phyloP scores from a whole-genome alignment of 2,888 invertebrate genomes.

The Dryadula phaetusa region DNA sequence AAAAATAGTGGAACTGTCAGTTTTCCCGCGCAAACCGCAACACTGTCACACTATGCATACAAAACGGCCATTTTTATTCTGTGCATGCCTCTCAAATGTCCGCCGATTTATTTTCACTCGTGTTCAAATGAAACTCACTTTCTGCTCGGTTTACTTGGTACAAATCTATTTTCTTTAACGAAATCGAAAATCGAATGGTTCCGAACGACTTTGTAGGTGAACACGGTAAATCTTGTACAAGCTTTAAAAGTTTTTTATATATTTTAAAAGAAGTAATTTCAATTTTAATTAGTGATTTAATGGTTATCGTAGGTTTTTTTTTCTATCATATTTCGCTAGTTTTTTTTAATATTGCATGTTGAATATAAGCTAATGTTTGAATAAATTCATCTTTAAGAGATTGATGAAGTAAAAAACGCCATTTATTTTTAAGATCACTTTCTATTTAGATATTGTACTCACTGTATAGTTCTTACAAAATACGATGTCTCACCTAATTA shows the following conservation, averaged over 20 bases:
- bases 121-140: constrained; percentile 71
- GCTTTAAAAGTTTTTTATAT: not conserved
- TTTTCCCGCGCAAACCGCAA: constrained; percentile 50
- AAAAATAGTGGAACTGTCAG: constrained; percentile 47
- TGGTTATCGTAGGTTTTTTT: too few relatives aligned
- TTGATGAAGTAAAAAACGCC: too few relatives aligned
- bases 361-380: too few relatives aligned
- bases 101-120: constrained; percentile 68
- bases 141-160: constrained; percentile 63
- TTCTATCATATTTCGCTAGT: too few relatives aligned
- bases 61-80: constrained; percentile 58
- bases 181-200: constrained; percentile 46
- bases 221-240: constrained; percentile 6
- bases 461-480: too few relatives aligned
- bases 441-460: too few relatives aligned
- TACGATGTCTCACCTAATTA: too few relatives aligned
- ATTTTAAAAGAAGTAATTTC: not conserved
- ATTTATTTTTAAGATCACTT: too few relatives aligned
- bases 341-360: too few relatives aligned
- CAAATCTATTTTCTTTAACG: constrained; percentile 48
- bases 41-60: constrained; percentile 47
- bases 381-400: too few relatives aligned
- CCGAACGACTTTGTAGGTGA: constrained; percentile 4
- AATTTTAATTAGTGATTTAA: constrained; percentile 8
- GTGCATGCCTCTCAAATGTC: constrained; percentile 56